Base-by-base conservation (phyloP, 2,797 vertebrate species). In the Xerus rutilus region DNA sequence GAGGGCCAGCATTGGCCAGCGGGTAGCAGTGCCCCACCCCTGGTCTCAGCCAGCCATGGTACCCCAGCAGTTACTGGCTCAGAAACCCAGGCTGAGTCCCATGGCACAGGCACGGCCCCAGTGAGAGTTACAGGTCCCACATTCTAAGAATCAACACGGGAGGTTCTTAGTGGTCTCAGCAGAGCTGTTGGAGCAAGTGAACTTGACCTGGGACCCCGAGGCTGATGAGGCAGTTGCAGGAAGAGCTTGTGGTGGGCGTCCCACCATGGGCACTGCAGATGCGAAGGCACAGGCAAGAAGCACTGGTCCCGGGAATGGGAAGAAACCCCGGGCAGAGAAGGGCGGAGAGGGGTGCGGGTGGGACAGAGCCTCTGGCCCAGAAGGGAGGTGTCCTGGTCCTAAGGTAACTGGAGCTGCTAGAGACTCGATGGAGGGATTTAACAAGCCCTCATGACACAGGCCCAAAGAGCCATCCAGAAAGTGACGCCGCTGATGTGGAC, bases 91-190 rank as follows among this genome's bases (percentile, higher is more conserved):
- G 30, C 86, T 20, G 78, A 52, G 11, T 7, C 5, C 83, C 0
- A 0, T 4, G 1, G 77, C 30, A 2, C 28, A 2, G 28, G 47
- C 4, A 0, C 0, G 28, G 67, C 21, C 54, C 45, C n/a, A 45
- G n/a, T 14, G 18, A 21, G 57, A n/a, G 57, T 5, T 12, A 12
- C 12, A 18, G 20, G 25, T 11, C 76, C 32, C 1, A 5, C 13
- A 59, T 18, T 54, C 52, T 13, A 47, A 7, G 62, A 70, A 39
- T 65, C 15, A 14, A 1, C 7, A 0, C 1, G 0, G 18, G 23
- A 12, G 59, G 25, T 10, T 4, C 52, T 39, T 0, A 7, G 10
- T 5, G 30, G 47, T 65, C 57, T n/a, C 45, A 39, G 49, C 13
- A 32, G 32, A 23, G 74, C 83, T 69, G 64, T 78, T 3, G 8